A percentile compares a stretch with the other conserved stretches of the same genome.
Conservation (phyloP, 1,140 invertebrate species). For the Nephila pilipes region DNA sequence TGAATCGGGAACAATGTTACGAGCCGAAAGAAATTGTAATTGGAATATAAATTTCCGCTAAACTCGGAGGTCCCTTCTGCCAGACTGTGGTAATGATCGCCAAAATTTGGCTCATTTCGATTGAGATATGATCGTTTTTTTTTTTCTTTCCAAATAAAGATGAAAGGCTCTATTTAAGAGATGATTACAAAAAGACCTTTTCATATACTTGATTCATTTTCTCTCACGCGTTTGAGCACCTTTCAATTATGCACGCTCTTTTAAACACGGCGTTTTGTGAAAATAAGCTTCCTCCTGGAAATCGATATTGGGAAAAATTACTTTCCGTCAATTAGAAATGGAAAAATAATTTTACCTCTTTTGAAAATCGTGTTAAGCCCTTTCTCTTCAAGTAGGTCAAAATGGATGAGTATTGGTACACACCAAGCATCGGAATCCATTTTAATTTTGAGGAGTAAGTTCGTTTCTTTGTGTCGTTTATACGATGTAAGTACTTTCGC, state of each 20-base stretch:
- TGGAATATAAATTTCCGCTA: slow-evolving; percentile 70
- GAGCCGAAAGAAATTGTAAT: slow-evolving; percentile 70
- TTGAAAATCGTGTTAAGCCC: not conserved
- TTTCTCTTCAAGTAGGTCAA: not conserved
- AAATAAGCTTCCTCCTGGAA: not conserved
- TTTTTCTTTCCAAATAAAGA: too few relatives aligned
- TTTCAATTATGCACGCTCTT: slow-evolving; percentile 20
- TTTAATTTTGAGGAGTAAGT: not conserved
- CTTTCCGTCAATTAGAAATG: not conserved
- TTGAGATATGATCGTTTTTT: slow-evolving; percentile 27
- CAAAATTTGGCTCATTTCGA: slow-evolving; percentile 1
- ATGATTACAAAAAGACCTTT: slow-evolving; percentile 49
- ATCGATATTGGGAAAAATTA: not conserved
- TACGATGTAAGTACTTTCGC: not conserved
- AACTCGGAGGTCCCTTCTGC: not conserved
- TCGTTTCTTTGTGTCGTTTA: not conserved
- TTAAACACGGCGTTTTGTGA: not conserved
- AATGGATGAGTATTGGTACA: not conserved
- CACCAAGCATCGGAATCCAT: not conserved
- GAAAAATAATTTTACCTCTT: not conserved
- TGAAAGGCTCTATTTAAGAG: not conserved
- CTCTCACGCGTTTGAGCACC: not conserved
- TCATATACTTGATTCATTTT: not conserved
- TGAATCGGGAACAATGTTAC: slow-evolving; percentile 54
- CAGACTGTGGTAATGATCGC: slow-evolving; percentile 1